Percentiles rank a stretch among this genome's conserved stretches.
These are phyloP conservation scores for Coluber constrictor DNA, from an alignment of 2,797 vertebrate species.

Conservation along the genomic window DNA sequence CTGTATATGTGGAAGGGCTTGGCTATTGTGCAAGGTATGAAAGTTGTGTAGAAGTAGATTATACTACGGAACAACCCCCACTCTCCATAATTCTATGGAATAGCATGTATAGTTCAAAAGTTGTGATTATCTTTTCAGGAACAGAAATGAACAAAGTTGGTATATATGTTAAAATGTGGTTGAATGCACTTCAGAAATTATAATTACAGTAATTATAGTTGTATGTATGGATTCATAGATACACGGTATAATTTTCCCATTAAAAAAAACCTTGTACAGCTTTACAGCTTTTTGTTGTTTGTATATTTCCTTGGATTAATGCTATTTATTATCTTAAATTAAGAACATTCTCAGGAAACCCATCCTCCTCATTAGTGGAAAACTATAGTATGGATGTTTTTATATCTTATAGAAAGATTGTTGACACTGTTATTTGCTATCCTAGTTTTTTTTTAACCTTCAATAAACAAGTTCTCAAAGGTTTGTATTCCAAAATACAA, in stretches of 20 bases:
- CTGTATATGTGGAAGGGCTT: background rate
- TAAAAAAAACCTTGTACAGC: background rate
- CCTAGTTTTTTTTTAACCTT: conserved; percentile 39
- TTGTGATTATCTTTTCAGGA: background rate
- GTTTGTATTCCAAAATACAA: conserved; percentile 51
- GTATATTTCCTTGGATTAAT: background rate
- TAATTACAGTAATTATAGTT: background rate
- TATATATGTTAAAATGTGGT: background rate
- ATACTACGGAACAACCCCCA: background rate
- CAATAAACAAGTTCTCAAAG: conserved; percentile 49
- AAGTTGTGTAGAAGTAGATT: background rate
- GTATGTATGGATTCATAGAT: background rate
- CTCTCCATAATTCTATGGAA: background rate
- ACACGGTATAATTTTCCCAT: background rate
- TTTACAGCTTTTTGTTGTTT: background rate
- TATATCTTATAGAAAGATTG: background rate
- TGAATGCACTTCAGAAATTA: background rate
- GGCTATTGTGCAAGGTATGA: background rate
- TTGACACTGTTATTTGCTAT: conserved; percentile 38
- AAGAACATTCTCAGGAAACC: background rate
- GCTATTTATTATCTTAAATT: background rate
- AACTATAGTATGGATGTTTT: conserved; percentile 2
- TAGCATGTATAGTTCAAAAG: background rate
- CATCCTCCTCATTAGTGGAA: background rate
- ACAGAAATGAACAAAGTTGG: background rate